Evolutionary conservation across 1,140 invertebrate species (phyloP).

Genomic region (Lysiphlebus fabarum): DNA sequence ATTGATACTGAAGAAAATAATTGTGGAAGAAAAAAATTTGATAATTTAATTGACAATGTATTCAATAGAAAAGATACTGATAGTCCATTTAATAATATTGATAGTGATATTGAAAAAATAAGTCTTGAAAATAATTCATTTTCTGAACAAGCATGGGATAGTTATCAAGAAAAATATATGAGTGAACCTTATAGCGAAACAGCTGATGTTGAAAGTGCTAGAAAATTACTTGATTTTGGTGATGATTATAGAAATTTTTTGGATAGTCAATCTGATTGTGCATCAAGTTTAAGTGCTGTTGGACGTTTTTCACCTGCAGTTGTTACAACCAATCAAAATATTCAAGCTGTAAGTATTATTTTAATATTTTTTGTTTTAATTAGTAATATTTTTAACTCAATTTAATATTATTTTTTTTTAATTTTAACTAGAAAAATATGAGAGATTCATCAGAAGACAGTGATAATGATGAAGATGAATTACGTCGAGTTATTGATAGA

Average conservation of each 20-base stretch:
- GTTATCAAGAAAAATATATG: slow-evolving; percentile 87
- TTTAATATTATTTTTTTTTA: slow-evolving; percentile 19
- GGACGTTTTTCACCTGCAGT: slow-evolving; percentile 35
- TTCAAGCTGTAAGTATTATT: slow-evolving; percentile 48
- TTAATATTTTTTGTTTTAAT: slow-evolving; percentile 26
- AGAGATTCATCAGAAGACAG: slow-evolving; percentile 42
- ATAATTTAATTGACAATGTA: slow-evolving; percentile 39
- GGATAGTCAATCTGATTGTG: slow-evolving; percentile 81
- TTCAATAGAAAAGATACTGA: slow-evolving; percentile 38
- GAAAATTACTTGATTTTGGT: slow-evolving; percentile 78
- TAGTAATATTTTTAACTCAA: slow-evolving; percentile 13
- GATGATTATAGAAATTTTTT: slow-evolving; percentile 87
- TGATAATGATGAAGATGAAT: slow-evolving; percentile 57
- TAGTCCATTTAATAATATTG: slow-evolving; percentile 34
- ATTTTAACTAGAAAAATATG: slow-evolving; percentile 29
- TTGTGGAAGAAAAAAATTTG: slow-evolving; percentile 30
- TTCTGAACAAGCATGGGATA: slow-evolving; percentile 83
- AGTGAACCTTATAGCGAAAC: slow-evolving; percentile 88
- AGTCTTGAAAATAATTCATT: slow-evolving; percentile 67
- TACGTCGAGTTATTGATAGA: slow-evolving; percentile 59
- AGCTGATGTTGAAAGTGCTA: slow-evolving; percentile 80
- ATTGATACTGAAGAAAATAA: slow-evolving; percentile 53
- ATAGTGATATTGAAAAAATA: slow-evolving; percentile 53
- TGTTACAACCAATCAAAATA: slow-evolving; percentile 37
- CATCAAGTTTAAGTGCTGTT: slow-evolving; percentile 69